Percentiles rank a stretch among this genome's conserved stretches.
These are phyloP conservation scores for Cebidichthys violaceus DNA, from an alignment of 2,113 vertebrate species.

Conservation along the genomic window DNA sequence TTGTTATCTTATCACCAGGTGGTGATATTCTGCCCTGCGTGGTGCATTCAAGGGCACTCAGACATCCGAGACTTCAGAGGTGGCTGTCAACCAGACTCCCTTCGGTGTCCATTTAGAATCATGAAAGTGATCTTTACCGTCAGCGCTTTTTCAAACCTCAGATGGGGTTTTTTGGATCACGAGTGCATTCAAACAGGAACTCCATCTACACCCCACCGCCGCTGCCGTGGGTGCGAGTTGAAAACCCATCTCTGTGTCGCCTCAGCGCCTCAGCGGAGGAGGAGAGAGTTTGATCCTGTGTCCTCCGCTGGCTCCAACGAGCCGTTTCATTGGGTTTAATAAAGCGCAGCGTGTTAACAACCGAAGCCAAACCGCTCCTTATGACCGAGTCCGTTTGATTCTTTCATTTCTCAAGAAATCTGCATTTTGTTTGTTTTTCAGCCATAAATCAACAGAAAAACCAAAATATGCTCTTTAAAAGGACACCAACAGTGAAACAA, in stretches of 20 bases:
- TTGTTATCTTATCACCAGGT: no score
- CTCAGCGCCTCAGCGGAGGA: not conserved
- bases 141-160: no score
- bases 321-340: conserved; percentile 65
- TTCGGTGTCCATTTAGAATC: not conserved
- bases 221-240: no score
- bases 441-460: not conserved
- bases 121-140: no score
- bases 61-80: no score
- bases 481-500: not conserved
- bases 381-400: not conserved
- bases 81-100: not conserved
- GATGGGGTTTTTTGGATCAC: no score
- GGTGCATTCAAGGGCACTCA: no score
- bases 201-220: no score
- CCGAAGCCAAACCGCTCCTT: not conserved
- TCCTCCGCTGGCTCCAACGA: conserved; percentile 23
- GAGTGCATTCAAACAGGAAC: no score
- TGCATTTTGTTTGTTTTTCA: not conserved
- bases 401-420: not conserved
- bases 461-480: not conserved
- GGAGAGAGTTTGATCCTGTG: conserved; percentile 53
- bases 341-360: conserved; percentile 39
- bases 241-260: no score
- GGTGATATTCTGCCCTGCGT: no score